Evolutionary conservation across 2,888 invertebrate species (phyloP).

Genomic region (Heliconius cydno): DNA sequence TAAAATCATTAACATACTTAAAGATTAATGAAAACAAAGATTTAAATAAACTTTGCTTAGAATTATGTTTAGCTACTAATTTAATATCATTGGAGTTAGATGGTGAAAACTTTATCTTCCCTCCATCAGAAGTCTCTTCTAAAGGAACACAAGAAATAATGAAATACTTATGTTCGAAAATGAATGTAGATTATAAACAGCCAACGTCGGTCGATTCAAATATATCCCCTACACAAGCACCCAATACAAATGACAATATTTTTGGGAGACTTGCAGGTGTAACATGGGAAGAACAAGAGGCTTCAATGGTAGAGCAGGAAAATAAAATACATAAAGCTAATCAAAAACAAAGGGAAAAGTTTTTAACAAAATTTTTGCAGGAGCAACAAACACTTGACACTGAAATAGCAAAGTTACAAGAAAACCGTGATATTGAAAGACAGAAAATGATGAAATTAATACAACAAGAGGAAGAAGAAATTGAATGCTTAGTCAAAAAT

Average conservation of each 20-base stretch:
- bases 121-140: conserved; percentile 83
- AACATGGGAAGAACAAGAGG: conserved; percentile 85
- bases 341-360: conserved; percentile 85
- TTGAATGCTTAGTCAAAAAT: conserved; percentile 85
- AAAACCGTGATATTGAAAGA: conserved; percentile 85
- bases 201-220: conserved; percentile 65
- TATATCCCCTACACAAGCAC: conserved; percentile 60
- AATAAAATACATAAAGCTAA: conserved; percentile 85
- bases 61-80: conserved; percentile 85
- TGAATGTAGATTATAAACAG: conserved; percentile 79
- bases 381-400: conserved; percentile 86
- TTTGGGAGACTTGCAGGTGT: conserved; percentile 63
- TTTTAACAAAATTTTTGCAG: conserved; percentile 77
- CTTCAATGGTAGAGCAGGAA: conserved; percentile 85
- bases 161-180: conserved; percentile 82
- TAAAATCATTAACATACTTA: conserved; percentile 84
- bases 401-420: conserved; percentile 87
- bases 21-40: conserved; percentile 84
- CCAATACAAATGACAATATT: conserved; percentile 64
- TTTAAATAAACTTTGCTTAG: conserved; percentile 85
- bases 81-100: conserved; percentile 86
- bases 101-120: conserved; percentile 85
- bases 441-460: conserved; percentile 84
- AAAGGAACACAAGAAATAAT: conserved; percentile 86
- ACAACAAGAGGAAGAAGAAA: conserved; percentile 86